Base-by-base conservation (phyloP, 1,140 invertebrate genomes). In the Leptinotarsa lineolata region DNA sequence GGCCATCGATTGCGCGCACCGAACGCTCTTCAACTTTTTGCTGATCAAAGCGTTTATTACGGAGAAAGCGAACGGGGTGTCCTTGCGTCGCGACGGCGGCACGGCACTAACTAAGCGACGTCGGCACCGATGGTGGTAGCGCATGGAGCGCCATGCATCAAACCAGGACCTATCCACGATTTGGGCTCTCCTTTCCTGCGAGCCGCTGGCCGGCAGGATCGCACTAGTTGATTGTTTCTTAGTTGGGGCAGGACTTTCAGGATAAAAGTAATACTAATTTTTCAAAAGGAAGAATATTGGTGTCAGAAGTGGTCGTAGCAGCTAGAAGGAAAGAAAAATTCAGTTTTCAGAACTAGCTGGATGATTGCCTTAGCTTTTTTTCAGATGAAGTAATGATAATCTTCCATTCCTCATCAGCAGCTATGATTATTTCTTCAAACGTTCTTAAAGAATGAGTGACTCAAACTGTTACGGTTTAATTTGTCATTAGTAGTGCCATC, bases 51-150 rank as follows among this genome's bases (percentile, higher is more conserved):
- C 48, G 48, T 54, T 54, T 54, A 54, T 54, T 54, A 54, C 30
- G 30, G 16, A 15, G 48, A 18, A 54, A 54, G 15, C n/a, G 48
- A 54, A 18, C 48, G 48, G 15, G 48, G 16, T 54, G n/a, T 54
- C 48, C 30, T 54, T 16, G 48, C 48, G 48, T 54, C 48, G 48
- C 48, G 48, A 54, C 48, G 48, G n/a, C 48, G 48, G 48, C 48
- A 54, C 48, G 48, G 48, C 48, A 54, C 48, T 54, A 54, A 54
- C 48, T 54, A 54, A 54, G 48, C 48, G 48, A 18, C 48, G 48
- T 54, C 48, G 48, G 16, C 48, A 54, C 30, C 30, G 30, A 39
- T 11, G 30, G 30, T 39, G 30, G 30, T 39, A 39, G 30, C 30
- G 30, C 30, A 18, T 13, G 48, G 48, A 54, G 48, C 48, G 48